Percentiles rank a stretch among this genome's conserved stretches.
Evolutionary conservation across 2,113 vertebrate species (phyloP).

Genomic region (Meriones unguiculatus): DNA sequence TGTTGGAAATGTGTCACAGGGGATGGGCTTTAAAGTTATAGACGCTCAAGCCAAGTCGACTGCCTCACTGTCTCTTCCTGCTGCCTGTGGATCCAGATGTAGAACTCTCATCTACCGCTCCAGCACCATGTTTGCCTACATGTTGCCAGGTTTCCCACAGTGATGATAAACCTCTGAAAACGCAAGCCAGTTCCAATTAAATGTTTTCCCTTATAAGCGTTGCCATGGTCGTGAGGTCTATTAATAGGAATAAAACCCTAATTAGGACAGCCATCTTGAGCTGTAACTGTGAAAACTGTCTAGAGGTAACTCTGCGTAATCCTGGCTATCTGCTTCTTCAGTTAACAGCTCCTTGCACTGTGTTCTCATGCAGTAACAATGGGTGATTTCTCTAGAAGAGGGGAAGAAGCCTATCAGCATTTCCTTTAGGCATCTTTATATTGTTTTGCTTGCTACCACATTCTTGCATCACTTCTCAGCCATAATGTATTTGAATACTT

Average conservation of each 20-base stretch:
- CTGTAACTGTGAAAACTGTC: not conserved
- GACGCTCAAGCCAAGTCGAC: not conserved
- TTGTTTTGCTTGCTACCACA: not conserved
- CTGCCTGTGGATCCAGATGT: not conserved
- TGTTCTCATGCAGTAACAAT: not conserved
- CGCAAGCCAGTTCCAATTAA: not conserved
- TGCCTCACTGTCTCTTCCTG: not conserved
- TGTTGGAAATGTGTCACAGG: not conserved
- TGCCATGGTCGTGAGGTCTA: not conserved
- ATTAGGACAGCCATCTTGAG: not conserved
- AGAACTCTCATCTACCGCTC: not conserved
- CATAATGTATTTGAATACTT: not conserved
- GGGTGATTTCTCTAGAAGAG: not conserved
- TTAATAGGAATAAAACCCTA: not conserved
- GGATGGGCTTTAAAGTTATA: not conserved
- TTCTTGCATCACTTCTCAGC: not conserved
- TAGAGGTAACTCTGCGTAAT: not conserved
- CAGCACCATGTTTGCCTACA: not conserved
- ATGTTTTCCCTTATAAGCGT: not conserved
- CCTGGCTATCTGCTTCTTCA: not conserved
- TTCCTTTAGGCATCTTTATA: not conserved
- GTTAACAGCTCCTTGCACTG: too few species aligned
- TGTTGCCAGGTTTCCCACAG: not conserved
- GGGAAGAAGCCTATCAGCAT: not conserved
- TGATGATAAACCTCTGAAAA: not conserved